Conservation (phyloP, 2,888 invertebrate genomes). For the Pyralis farinalis region DNA sequence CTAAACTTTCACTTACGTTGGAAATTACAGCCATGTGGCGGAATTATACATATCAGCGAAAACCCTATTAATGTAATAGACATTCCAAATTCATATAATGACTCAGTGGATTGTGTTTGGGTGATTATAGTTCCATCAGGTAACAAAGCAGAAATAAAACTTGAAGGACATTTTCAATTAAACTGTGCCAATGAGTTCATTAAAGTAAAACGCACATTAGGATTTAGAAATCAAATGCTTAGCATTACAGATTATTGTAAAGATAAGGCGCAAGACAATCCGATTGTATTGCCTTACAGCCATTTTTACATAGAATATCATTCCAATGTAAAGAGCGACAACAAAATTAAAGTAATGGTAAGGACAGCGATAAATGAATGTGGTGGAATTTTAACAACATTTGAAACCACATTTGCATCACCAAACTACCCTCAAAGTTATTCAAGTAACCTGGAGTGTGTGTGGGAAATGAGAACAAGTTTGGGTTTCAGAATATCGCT, state of each 20-base stretch:
- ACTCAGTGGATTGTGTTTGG: conserved; percentile 60
- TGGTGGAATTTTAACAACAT: conserved; percentile 82
- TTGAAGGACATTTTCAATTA: conserved; percentile 29
- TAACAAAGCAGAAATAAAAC: conserved; percentile 34
- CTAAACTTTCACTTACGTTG: conserved; percentile 62
- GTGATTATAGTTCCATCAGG: conserved; percentile 62
- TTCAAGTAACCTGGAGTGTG: conserved; percentile 88
- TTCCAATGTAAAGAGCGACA: conserved; percentile 54
- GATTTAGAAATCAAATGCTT: conserved; percentile 73
- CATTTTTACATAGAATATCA: conserved; percentile 86
- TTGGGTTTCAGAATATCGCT: conserved; percentile 86
- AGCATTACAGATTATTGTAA: conserved; percentile 83
- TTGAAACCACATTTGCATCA: conserved; percentile 61
- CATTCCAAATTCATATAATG: conserved; percentile 58
- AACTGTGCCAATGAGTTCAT: conserved; percentile 55
- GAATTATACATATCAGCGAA: conserved; percentile 57
- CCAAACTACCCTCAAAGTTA: conserved; percentile 85
- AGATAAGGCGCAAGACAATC: conserved; percentile 56
- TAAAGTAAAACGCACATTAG: conserved; percentile 34
- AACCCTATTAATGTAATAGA: conserved; percentile 41
- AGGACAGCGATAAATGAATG: conserved; percentile 80
- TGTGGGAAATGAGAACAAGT: conserved; percentile 86
- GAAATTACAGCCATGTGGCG: conserved; percentile 84
- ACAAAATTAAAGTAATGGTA: conserved; percentile 41
- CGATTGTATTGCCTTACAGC: conserved; percentile 71